Evolutionary conservation across 2,797 vertebrate species (phyloP), one percentile per base, ranked within the genome.

Genomic region (Enteromius paludinosus): DNA sequence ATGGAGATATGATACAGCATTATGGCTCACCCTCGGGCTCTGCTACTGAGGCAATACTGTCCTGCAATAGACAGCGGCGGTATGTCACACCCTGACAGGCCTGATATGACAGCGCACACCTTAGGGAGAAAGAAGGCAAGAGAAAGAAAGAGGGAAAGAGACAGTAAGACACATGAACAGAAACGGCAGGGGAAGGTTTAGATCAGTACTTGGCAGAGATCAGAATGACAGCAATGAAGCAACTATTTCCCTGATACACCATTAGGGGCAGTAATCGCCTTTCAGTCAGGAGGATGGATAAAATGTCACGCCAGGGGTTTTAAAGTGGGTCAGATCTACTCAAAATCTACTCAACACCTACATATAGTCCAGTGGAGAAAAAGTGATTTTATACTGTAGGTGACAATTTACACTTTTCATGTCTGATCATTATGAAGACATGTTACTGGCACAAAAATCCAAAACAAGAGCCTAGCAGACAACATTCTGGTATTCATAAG

Each of bases 81-180:
- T 97, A 98, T 30, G 95, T 95, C 92, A 99, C 89, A 49, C 94
- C 95, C 95, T 99, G 98, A 91, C 98, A 99, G 91, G 97, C 96
- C 89, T 97, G 97, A 94, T 96, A 97, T 83, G 98, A 97, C 84
- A 98, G 92, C 87, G 95, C 97, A 94, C 98, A 99, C 95, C 98
- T 99, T 93, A 35, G 90, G 90, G 87, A 91, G 89, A 88, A 82
- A 79, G 86, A 90, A n/a, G 52, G 78, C 45, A 47, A 71, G 49
- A 65, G 17, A 54, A 72, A 83, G 41, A 86, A 66, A 45, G 30
- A 79, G 25, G 54, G 79, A 71, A 47, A 84, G 64, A 86, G 56
- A 84, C 35, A 74, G 86, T 38, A 81, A 81, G 87, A 87, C 78
- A 86, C 62, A 86, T 85, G 87, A 86, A 83, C 66, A 79, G 64